These are phyloP conservation scores for Jaculus jaculus DNA, from an alignment of 2,113 vertebrate genomes.

Conservation along the genomic window DNA sequence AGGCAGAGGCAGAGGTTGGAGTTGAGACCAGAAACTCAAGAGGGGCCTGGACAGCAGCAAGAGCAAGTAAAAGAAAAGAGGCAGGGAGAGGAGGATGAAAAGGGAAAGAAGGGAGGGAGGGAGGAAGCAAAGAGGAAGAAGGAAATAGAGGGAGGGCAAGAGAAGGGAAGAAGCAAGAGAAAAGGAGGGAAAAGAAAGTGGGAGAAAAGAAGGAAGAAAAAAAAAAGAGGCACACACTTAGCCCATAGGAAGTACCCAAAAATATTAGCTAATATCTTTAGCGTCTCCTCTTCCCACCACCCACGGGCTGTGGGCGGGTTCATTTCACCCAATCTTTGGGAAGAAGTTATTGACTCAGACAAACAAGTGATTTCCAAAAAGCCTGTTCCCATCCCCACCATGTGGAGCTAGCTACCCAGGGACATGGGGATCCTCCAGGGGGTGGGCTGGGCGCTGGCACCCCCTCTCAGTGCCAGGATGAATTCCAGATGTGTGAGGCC, in stretches of 20 bases:
- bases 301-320: neutral
- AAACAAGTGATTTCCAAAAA: conserved; percentile 3
- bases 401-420: conserved; percentile 16
- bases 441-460: conserved; percentile 54
- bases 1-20: too few species aligned
- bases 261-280: neutral
- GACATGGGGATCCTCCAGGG: conserved; percentile 35
- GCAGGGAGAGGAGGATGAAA: neutral
- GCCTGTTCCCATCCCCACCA: conserved; percentile 59
- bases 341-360: neutral
- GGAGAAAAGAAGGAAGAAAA: neutral
- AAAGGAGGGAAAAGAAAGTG: too few species aligned
- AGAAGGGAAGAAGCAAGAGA: neutral
- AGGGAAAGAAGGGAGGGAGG: neutral
- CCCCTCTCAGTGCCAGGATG: conserved; percentile 55
- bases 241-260: neutral
- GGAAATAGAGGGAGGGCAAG: neutral
- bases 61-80: neutral
- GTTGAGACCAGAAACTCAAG: neutral
- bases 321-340: neutral
- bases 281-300: neutral
- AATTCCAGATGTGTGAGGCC: conserved; percentile 77
- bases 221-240: neutral
- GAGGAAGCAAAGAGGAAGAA: neutral
- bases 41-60: neutral